These are phyloP conservation scores for Galerucella calmariensis DNA, from an alignment of 2,888 invertebrate species.

Conservation along the genomic window DNA sequence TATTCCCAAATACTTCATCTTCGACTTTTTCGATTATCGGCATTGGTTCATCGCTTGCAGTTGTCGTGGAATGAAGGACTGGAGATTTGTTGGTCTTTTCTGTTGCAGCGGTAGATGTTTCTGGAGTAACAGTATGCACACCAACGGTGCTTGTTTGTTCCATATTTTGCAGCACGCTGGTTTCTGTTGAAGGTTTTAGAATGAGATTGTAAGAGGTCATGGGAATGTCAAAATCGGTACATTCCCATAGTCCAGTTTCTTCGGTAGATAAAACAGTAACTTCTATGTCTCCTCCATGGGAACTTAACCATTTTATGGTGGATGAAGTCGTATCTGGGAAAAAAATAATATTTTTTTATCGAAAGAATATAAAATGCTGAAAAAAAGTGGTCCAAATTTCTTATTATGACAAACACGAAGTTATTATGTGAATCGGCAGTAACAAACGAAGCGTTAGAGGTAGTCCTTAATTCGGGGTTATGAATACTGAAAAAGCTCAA, in stretches of 20 bases:
- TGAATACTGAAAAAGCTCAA: no score
- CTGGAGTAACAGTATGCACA: not conserved
- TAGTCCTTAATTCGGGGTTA: no score
- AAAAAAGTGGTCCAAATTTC: no score
- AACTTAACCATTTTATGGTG: not conserved
- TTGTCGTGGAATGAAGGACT: not conserved
- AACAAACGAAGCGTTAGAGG: no score
- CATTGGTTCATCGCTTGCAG: not conserved
- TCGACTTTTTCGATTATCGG: not conserved
- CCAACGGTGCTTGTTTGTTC: not conserved
- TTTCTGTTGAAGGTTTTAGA: not conserved
- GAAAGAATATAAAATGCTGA: no score
- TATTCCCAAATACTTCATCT: not conserved
- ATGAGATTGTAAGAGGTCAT: not conserved
- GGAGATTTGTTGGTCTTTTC: not conserved
- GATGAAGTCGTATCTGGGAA: not conserved
- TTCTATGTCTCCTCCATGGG: not conserved
- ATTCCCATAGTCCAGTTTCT: not conserved
- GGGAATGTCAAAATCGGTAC: not conserved
- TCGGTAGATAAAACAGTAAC: not conserved
- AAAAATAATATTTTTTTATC: no score
- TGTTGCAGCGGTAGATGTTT: not conserved
- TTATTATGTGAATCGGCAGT: no score
- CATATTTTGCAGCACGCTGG: not conserved
- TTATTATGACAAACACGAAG: no score